phyloP scores from a whole-genome alignment of 2,797 vertebrate species.

The Mareca penelope region DNA sequence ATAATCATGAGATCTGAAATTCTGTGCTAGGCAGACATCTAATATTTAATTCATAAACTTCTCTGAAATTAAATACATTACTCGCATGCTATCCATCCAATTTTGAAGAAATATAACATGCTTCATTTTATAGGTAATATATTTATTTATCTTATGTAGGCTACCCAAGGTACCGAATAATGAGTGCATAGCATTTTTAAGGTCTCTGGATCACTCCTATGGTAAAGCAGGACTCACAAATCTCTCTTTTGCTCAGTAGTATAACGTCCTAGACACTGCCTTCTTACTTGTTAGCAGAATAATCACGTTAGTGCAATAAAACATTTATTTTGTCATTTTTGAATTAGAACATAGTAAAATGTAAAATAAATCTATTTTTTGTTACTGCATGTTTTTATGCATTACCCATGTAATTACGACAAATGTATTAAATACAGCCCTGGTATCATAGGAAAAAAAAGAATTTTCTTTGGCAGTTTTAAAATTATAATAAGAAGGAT shows the following conservation, averaged over 20 bases:
- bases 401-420: not conserved
- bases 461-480: not conserved
- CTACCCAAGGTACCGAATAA: not conserved
- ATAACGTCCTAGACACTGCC: not conserved
- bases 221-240: not conserved
- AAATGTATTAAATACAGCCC: not conserved
- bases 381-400: not conserved
- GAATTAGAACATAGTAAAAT: not conserved
- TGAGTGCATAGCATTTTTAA: not conserved
- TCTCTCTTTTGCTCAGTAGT: not conserved
- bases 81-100: not conserved
- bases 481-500: not conserved
- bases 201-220: not conserved
- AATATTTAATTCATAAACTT: not conserved
- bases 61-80: not conserved
- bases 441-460: not conserved
- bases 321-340: not conserved
- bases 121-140: not conserved
- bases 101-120: not conserved
- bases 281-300: not conserved
- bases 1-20: not conserved
- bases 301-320: not conserved
- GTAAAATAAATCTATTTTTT: not conserved
- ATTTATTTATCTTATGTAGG: not conserved
- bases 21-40: not conserved